Evolutionary conservation across 2,113 vertebrate species (phyloP).

Genomic region (Macrotus californicus): DNA sequence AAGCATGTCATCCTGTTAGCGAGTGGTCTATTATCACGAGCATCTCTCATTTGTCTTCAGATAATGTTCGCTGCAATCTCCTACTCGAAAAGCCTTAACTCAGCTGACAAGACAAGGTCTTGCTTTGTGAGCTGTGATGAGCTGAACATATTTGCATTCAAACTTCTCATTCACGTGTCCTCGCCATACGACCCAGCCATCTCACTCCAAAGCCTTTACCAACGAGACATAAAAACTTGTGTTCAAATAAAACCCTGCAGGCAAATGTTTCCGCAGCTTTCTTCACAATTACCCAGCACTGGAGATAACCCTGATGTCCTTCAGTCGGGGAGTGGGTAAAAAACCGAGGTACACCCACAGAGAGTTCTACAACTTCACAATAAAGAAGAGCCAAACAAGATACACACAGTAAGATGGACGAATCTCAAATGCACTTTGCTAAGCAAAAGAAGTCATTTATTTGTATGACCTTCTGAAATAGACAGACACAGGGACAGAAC

Average conservation of each 20-base stretch:
- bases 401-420: background rate
- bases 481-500: background rate
- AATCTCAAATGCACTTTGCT: background rate
- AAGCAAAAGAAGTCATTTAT: background rate
- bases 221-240: background rate
- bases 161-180: background rate
- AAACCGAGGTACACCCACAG: background rate
- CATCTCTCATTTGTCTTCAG: background rate
- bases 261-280: background rate
- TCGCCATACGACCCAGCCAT: background rate
- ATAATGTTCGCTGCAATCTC: background rate
- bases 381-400: background rate
- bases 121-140: background rate
- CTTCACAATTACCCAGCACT: background rate
- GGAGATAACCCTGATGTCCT: background rate
- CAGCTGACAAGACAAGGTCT: background rate
- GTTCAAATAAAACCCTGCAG: background rate
- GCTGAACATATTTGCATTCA: background rate
- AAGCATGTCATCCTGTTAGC: constrained; percentile 61
- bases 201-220: background rate
- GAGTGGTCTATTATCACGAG: background rate
- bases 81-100: background rate
- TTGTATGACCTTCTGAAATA: background rate
- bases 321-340: background rate
- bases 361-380: background rate